Evolutionary conservation across 2,113 vertebrate species (phyloP), one percentile per base, ranked within the genome.

Genomic region (Gymnobelideus leadbeateri): DNA sequence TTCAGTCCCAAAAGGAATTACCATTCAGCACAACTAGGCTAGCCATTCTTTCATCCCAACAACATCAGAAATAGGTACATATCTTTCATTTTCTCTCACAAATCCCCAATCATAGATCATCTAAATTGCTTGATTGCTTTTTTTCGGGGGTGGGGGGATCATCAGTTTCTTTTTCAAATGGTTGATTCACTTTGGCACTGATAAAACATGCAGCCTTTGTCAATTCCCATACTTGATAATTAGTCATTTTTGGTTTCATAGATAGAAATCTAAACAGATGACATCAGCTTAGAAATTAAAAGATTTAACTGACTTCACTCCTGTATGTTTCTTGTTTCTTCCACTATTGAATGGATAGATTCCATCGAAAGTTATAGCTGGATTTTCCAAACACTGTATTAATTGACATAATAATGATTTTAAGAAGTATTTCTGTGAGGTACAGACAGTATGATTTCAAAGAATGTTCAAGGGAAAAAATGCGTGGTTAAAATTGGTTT

Each of bases 211-310:
- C 93, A 91, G 93, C 1, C 91, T 93, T 61, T 94, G 47, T 50
- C 93, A 92, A 51, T 89, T 91, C 28, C 95, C 21, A 50, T 89
- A 95, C 68, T 91, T 91, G 8, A 37, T 91, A 90, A 43, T 93
- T 91, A 90, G 43, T 93, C 89, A 89, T 21, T 93, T 49, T 94
- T 68, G 43, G 9, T 28, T 93, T 95, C 53, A 28, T 3, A 90
- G 50, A 91, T 5, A 92, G 12, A 95, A 90, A 95, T n/a, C 21
- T 92, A 55, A 43, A 91, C 25, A 49, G 61, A 61, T 92, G 91
- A 84, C 10, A 84, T 24, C 4, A 89, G 3, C 25, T n/a, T 57
- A 43, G 90, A 49, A 47, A 16, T 94, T 37, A 93, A 91, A 46
- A 91, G 5, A 24, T 47, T 43, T 43, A 84, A 23, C 0, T 61